A percentile compares a stretch with the other conserved stretches of the same genome.
phyloP scores from a whole-genome alignment of 2,797 vertebrate species.

The Chromobotia macracanthus region DNA sequence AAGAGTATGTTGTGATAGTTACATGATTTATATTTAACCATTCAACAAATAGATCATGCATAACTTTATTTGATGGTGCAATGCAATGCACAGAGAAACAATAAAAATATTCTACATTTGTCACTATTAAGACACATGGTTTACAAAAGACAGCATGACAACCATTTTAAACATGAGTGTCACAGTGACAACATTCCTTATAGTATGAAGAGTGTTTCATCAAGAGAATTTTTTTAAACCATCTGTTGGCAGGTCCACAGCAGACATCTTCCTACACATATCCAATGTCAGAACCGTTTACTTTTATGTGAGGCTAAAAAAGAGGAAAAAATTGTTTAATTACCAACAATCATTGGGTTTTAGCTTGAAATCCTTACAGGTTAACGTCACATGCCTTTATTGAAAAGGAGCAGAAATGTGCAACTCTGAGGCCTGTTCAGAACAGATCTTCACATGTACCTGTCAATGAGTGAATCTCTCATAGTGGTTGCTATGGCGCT shows the following conservation, averaged over 20 bases:
- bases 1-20: no score
- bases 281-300: neutral
- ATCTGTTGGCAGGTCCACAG: slow-evolving; percentile 7
- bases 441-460: slow-evolving; percentile 70
- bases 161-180: slow-evolving; percentile 41
- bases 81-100: slow-evolving; percentile 41
- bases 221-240: neutral
- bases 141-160: slow-evolving; percentile 23
- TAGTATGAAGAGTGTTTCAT: slow-evolving; percentile 14
- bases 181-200: slow-evolving; percentile 23
- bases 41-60: slow-evolving; percentile 24
- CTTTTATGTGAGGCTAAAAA: slow-evolving; percentile 63
- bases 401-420: neutral
- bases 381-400: neutral
- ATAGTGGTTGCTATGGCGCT: slow-evolving; percentile 93
- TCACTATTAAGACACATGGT: neutral
- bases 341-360: neutral
- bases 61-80: slow-evolving; percentile 36
- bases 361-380: no score
- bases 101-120: slow-evolving; percentile 39
- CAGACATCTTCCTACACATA: neutral
- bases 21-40: no score
- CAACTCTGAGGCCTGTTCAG: neutral
- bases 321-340: slow-evolving; percentile 23
- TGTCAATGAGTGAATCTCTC: slow-evolving; percentile 97